Percentiles rank a stretch among this genome's conserved stretches.
Conservation (phyloP, 2,113 vertebrate genomes). For the Rhinopomastus cyanomelas region DNA sequence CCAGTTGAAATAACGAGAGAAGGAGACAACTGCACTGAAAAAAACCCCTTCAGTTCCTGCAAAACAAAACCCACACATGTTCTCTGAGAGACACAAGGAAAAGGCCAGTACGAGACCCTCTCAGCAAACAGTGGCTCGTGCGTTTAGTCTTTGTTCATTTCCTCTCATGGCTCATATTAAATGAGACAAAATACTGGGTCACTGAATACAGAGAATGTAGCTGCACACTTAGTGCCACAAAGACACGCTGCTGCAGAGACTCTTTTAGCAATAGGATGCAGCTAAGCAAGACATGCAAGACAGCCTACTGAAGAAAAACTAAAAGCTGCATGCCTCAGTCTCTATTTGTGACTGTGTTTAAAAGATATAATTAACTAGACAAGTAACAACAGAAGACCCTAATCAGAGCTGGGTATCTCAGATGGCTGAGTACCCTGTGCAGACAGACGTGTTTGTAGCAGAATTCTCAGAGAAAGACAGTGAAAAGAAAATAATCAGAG, state of each 20-base stretch:
- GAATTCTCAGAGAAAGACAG: background rate
- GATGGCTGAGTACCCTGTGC: background rate
- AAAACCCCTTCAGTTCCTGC: background rate
- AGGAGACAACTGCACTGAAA: constrained; percentile 22
- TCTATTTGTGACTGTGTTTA: background rate
- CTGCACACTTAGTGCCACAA: background rate
- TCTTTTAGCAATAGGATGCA: background rate
- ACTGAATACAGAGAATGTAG: constrained; percentile 51
- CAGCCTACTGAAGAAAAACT: background rate
- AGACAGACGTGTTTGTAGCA: background rate
- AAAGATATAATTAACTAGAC: background rate
- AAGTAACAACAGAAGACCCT: background rate
- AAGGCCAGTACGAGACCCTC: background rate
- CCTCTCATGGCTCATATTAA: background rate
- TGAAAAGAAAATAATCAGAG: background rate
- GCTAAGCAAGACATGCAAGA: background rate
- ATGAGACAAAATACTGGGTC: constrained; percentile 50
- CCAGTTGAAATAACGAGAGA: constrained; percentile 24
- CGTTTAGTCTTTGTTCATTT: constrained; percentile 49
- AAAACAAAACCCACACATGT: background rate
- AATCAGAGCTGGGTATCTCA: background rate
- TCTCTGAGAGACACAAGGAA: background rate
- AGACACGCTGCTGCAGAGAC: background rate
- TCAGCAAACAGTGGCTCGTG: constrained; percentile 50
- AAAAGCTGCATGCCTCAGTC: background rate